Evolutionary conservation across 2,888 invertebrate genomes (phyloP), one percentile per base, ranked within the genome.

Genomic region (Himalopsyche tibetana): DNA sequence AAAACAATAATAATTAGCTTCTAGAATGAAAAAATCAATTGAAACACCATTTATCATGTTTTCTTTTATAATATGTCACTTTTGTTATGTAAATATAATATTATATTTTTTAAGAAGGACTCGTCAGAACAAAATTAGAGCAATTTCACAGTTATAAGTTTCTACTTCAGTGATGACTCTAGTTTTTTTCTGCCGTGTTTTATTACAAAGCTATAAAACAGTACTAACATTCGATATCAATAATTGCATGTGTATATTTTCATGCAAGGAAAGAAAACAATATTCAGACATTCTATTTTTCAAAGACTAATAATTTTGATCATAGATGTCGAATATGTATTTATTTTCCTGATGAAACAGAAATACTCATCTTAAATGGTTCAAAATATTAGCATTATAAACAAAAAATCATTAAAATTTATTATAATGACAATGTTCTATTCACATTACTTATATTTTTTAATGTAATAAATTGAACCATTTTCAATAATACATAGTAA

Each of bases 1-100:
- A 84, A 82, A 81, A 84, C 42, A 63, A 84, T 80, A 80, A 74
- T 80, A 82, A 51, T 86, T 87, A 85, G 85, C 82, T 82, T 82
- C 81, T 85, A 82, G 82, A 40, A 56, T 56, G 42, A 84, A 51
- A 74, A 84, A 55, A 84, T 74, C 74, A 74, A 74, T 74, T 38
- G 74, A 74, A 74, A 74, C 74, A 74, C 74, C 51, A 84, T 55
- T 40, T 55, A 84, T 45, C 84, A 84, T 80, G 63, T n/a, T 84
- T 84, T 84, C 38, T 84, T 69, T 84, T 84, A 55, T 79, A 69
- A 69, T 51, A 79, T 69, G 38, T 79, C 84, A 84, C 51, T 51
- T 45, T 28, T 55, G 28, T 69, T n/a, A 80, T 80, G 80, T 80
- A 80, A 80, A 80, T 80, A 80, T 28, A 74, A 36, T 74, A 15